These are phyloP conservation scores for Tyrophagus putrescentiae DNA, from an alignment of 1,140 invertebrate species.

Conservation along the genomic window DNA sequence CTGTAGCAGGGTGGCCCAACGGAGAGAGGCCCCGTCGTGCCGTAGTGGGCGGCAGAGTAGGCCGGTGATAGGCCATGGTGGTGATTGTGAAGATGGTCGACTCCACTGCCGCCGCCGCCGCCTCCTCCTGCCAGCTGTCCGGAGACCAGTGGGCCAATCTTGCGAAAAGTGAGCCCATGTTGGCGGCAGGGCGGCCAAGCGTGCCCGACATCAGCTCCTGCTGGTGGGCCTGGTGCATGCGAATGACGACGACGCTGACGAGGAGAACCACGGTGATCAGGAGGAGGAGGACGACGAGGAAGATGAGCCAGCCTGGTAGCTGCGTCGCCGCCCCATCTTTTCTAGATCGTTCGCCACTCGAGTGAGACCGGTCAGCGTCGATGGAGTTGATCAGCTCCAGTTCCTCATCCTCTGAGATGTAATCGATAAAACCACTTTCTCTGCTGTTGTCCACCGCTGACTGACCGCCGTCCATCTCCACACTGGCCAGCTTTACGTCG, in stretches of 20 bases:
- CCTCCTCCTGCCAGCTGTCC: no score
- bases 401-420: neutral
- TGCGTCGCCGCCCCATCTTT: neutral
- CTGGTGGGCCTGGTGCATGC: constrained; percentile 20
- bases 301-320: constrained; percentile 21
- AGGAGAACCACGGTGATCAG: constrained; percentile 19
- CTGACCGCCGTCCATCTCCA: no score
- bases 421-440: neutral
- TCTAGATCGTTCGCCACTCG: neutral
- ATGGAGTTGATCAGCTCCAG: constrained; percentile 1
- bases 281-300: constrained; percentile 18
- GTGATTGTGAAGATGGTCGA: constrained; percentile 8
- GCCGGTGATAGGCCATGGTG: neutral
- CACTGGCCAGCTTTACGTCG: constrained; percentile 48
- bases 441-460: no score
- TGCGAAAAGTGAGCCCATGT: constrained; percentile 14
- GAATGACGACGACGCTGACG: constrained; percentile 18
- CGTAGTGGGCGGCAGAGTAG: neutral
- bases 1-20: constrained; percentile 21
- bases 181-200: neutral
- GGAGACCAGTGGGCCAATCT: constrained; percentile 8
- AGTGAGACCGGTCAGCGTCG: neutral
- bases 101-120: neutral
- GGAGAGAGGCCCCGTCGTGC: neutral
- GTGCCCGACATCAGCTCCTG: constrained; percentile 8